Evolutionary conservation across 1,140 invertebrate genomes (phyloP), one percentile per base, ranked within the genome.

Genomic region (Drosophila rufa): DNA sequence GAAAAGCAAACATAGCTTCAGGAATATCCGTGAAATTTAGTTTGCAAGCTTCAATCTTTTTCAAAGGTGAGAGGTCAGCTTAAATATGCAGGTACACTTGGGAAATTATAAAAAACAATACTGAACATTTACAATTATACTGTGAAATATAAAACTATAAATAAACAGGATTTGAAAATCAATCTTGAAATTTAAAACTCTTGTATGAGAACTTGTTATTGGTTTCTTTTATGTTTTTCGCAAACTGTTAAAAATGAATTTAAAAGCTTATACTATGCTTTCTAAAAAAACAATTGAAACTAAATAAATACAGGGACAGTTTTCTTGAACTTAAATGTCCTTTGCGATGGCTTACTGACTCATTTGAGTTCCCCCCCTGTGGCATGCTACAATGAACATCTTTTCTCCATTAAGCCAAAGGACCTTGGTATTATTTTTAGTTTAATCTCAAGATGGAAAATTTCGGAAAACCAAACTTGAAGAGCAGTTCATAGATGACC

Each of bases 1-100:
- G 65, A 57, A 69, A 57, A 25, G 65, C 43, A 71, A 71, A 68
- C 50, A 57, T 40, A 22, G 33, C 50, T 30, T 42, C 25, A 46
- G 2, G 12, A 47, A 48, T 46, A 33, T 25, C 7, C 5, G 5
- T 11, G n/a, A 69, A 51, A 27, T 42, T n/a, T 55, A 11, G 15
- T 22, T 55, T 7, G 30, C 7, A 36, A 25, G 33, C 15, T 38
- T 15, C 22, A n/a, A n/a, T 15, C 8, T 27, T 30, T 22, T 9
- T 12, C 15, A 56, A 69, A 71, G 50, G 43, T 36, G 15, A 25
- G 33, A 56, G 68, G 50, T 71, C 62, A 40, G 42, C 22, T 5
- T 2, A 25, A 38, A 53, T 12, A 7, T 17, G 45, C n/a, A n/a
- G n/a, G 9, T n/a, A 33, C 7, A 8, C 19, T 47, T 6, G 3